phyloP scores from a whole-genome alignment of 2,797 vertebrate species.

The Diceros bicornis region DNA sequence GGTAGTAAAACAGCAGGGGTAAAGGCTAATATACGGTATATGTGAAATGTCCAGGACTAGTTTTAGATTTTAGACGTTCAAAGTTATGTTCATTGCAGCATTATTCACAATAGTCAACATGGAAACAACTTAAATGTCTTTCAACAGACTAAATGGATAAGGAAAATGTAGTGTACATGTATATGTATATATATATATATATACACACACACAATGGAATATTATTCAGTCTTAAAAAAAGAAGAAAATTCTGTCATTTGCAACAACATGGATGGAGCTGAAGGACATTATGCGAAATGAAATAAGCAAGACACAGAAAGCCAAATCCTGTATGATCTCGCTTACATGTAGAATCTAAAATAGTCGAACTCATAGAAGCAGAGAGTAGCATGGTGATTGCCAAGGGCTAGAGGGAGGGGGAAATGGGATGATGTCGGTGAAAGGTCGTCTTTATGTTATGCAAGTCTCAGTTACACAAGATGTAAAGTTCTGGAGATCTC shows the following conservation, averaged over 20 bases:
- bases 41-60: not conserved
- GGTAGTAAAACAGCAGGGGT: not conserved
- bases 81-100: conserved; percentile 24
- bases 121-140: not conserved
- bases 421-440: not conserved
- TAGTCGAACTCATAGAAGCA: not conserved
- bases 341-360: not conserved
- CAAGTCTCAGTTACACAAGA: not conserved
- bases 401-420: not conserved
- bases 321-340: not conserved
- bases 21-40: not conserved
- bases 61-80: not conserved
- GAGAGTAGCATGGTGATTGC: not conserved
- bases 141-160: not conserved
- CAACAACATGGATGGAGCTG: not conserved
- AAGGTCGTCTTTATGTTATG: not conserved
- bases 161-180: not conserved
- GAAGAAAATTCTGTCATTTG: not conserved
- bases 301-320: not conserved
- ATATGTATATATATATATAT: too few species aligned
- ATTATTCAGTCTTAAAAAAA: conserved; percentile 22
- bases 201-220: not conserved
- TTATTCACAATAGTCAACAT: not conserved
- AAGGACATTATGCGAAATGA: not conserved
- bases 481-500: not conserved